These are phyloP conservation scores for Leucosticte australis DNA, from an alignment of 2,113 vertebrate species.

Conservation along the genomic window DNA sequence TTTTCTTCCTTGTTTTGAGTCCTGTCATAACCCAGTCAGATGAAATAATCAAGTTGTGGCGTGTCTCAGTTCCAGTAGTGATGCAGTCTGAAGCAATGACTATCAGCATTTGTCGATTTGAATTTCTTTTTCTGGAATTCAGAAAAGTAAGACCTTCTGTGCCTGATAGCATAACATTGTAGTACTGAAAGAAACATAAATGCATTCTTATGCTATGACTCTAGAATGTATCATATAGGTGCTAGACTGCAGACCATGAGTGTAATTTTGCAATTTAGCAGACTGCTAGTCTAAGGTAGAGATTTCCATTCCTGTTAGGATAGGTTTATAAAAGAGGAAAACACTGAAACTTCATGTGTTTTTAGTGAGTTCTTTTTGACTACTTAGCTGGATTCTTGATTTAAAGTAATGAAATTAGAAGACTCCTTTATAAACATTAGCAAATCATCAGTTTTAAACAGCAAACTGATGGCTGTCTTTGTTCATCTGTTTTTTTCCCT, in stretches of 20 bases:
- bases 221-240: neutral
- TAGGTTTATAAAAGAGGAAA: neutral
- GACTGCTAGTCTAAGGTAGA: neutral
- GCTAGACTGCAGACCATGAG: neutral
- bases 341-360: neutral
- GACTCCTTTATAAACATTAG: neutral
- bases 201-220: neutral
- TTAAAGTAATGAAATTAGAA: neutral
- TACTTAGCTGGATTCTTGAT: neutral
- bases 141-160: neutral
- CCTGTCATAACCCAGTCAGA: neutral
- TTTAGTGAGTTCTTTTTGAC: neutral
- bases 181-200: neutral
- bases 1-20: neutral
- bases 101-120: neutral
- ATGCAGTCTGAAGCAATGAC: neutral
- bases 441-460: neutral
- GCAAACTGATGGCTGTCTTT: neutral
- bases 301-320: neutral
- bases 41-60: neutral
- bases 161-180: neutral
- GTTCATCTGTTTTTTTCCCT: neutral
- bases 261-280: neutral
- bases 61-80: neutral
- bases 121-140: neutral